phyloP scores from a whole-genome alignment of 2,113 vertebrate genomes.

The Pan paniscus region DNA sequence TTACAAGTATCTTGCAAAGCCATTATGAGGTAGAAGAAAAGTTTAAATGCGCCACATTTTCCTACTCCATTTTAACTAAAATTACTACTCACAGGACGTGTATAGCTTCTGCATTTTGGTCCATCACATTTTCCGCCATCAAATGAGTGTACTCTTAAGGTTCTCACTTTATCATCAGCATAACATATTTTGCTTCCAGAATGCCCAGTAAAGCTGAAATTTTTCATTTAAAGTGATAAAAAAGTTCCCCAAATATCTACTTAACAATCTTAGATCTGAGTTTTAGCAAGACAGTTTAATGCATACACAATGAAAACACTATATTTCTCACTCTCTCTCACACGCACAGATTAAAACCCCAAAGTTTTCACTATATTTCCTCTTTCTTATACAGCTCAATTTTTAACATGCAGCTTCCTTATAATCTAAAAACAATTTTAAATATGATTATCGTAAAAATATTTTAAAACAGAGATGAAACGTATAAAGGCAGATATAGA shows the following conservation, averaged over 20 bases:
- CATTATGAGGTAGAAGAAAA: conserved; percentile 71
- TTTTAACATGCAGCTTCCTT: too few species aligned
- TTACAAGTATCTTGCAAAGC: conserved; percentile 41
- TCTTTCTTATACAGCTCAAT: conserved; percentile 65
- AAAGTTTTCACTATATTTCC: conserved; percentile 38
- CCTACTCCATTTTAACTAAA: neutral
- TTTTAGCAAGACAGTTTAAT: conserved; percentile 73
- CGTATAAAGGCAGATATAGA: conserved; percentile 71
- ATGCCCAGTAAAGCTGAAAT: conserved; percentile 79
- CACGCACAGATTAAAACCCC: neutral
- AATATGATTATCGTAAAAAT: too few species aligned
- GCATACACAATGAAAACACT: conserved; percentile 56
- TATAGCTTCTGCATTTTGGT: conserved; percentile 58
- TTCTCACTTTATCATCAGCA: conserved; percentile 31
- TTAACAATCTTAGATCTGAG: conserved; percentile 53
- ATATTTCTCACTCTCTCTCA: neutral
- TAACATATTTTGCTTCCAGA: conserved; percentile 72
- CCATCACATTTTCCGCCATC: conserved; percentile 31
- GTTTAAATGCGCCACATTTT: conserved; percentile 17
- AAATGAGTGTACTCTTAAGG: neutral
- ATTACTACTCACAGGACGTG: conserved; percentile 43
- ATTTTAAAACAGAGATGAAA: too few species aligned
- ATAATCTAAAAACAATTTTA: too few species aligned
- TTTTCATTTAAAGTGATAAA: conserved; percentile 56
- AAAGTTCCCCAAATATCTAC: conserved; percentile 11